Evolutionary conservation across 2,797 vertebrate species (phyloP).

Genomic region (Melanotaenia boesemani): DNA sequence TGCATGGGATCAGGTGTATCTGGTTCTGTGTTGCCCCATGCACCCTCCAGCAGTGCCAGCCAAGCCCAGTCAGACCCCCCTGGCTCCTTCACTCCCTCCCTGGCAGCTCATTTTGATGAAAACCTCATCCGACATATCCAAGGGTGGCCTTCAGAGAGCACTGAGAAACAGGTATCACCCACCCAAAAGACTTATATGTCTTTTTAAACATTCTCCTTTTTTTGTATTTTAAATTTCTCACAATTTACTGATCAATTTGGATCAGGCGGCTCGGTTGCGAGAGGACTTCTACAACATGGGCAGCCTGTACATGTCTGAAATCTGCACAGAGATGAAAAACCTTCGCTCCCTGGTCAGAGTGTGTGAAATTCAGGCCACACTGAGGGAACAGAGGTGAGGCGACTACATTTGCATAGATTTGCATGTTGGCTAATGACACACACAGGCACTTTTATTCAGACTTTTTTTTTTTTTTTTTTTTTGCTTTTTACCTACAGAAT

Average conservation of each 20-base stretch:
- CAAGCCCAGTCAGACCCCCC: constrained; percentile 83
- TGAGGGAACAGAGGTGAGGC: constrained; percentile 97
- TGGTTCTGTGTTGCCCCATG: constrained; percentile 69
- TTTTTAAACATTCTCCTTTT: too few relatives aligned
- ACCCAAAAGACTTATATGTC: background rate
- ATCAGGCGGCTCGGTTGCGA: constrained; percentile 92
- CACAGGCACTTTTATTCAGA: background rate
- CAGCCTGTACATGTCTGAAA: constrained; percentile 98
- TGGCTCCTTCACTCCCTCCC: constrained; percentile 91
- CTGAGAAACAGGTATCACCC: constrained; percentile 93
- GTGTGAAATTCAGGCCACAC: constrained; percentile 99
- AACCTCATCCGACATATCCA: constrained; percentile 98
- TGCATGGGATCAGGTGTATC: constrained; percentile 89
- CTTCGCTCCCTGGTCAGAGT: constrained; percentile 98
- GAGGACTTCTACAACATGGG: constrained; percentile 99
- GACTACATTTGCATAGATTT: background rate
- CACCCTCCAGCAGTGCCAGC: constrained; percentile 50
- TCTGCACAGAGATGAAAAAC: constrained; percentile 99
- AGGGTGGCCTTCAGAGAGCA: constrained; percentile 98
- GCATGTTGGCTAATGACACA: too few relatives aligned
- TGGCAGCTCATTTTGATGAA: constrained; percentile 97
- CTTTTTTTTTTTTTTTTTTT: background rate
- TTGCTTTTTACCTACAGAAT: constrained; percentile 82
- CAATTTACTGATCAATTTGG: background rate
- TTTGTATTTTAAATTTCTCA: too few relatives aligned